Percentiles rank a stretch among this genome's conserved stretches.
Conservation (phyloP, 2,113 vertebrate species). For the Lepus timidus region DNA sequence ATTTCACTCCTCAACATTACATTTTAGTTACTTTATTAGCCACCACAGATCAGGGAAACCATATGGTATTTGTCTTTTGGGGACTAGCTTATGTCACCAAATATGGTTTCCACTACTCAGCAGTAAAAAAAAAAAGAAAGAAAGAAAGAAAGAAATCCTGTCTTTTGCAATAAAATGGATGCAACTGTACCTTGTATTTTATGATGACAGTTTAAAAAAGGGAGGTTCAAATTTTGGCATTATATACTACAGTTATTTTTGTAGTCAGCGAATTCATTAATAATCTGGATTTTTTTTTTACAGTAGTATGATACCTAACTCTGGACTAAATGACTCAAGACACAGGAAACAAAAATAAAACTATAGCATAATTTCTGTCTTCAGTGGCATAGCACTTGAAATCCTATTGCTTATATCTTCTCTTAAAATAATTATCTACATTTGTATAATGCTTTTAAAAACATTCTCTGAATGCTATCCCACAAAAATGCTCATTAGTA, state of each 20-base stretch:
- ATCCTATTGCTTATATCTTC: background rate
- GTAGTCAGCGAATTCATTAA: slow-evolving; percentile 29
- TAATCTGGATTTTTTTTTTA: background rate
- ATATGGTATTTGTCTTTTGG: too few species aligned
- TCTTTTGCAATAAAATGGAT: too few species aligned
- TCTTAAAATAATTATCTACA: slow-evolving; percentile 15
- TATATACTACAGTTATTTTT: background rate
- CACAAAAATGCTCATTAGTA: background rate
- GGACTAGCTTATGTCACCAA: too few species aligned
- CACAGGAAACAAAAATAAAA: background rate
- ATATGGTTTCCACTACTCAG: too few species aligned
- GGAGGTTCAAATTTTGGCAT: background rate
- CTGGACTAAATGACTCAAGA: background rate
- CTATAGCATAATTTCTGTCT: background rate
- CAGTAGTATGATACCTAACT: background rate
- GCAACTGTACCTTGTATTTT: background rate
- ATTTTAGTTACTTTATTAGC: too few species aligned
- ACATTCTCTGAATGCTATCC: background rate
- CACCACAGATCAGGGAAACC: too few species aligned
- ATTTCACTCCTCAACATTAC: too few species aligned
- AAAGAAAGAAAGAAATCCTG: too few species aligned
- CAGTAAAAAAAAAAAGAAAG: too few species aligned
- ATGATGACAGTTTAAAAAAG: background rate
- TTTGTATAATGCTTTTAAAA: slow-evolving; percentile 23
- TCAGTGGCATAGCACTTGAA: background rate